Evolutionary conservation across 2,888 invertebrate species (phyloP), one percentile per base, ranked within the genome.

Genomic region (Trisateles emortualis): DNA sequence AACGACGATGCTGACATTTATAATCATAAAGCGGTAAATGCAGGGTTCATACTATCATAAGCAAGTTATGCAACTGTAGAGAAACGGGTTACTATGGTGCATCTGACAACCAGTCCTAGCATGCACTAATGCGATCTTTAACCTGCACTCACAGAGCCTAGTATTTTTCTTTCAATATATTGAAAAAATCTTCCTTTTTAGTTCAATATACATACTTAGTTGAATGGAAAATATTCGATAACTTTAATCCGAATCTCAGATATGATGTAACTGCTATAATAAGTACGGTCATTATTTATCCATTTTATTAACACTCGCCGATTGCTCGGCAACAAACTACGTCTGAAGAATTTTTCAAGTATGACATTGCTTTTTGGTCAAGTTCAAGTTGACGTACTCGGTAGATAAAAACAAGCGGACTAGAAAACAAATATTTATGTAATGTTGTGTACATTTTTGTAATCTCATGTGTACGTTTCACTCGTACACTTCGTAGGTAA

Each of bases 291-390:
- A 79, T 84, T 87, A 84, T 88, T 88, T 88, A 78, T 77, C 72
- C 74, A 81, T 80, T 84, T 84, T 76, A 87, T 89, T 88, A 86
- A 75, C 86, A 78, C 73, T 66, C 66, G 61, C 5, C 14, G 71
- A 70, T 72, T 72, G 73, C 78, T 75, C 64, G 68, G 74, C 71
- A 78, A 70, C 74, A 64, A 67, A 74, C 69, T 72, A 33, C 70
- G 72, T 65, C 65, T 64, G 70, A 74, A 73, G 68, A 59, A 72
- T 68, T 72, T 78, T 78, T 73, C 68, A 51, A 50, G 45, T 51
- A 76, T 76, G 80, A 84, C 83, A 79, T 83, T 80, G 80, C 65
- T 75, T 80, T 81, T 81, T 84, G 88, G 89, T 88, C 90, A 90
- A 90, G 90, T 90, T 90, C 87, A 90, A 86, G 87, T 76, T 73